phyloP scores from a whole-genome alignment of 2,797 vertebrate species.

The Serranus cabrilla region DNA sequence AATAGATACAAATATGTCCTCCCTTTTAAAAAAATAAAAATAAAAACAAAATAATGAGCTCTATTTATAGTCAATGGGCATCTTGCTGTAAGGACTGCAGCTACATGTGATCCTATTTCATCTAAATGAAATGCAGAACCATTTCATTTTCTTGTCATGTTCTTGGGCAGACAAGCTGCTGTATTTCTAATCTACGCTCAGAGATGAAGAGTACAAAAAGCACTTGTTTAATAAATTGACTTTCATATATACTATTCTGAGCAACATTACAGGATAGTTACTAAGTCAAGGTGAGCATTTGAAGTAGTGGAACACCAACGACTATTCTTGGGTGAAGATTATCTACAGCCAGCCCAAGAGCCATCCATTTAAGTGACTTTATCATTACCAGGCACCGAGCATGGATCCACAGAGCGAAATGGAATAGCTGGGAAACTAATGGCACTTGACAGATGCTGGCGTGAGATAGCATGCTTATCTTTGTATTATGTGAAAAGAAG shows the following conservation, averaged over 20 bases:
- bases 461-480: constrained; percentile 81
- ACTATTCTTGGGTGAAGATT: constrained; percentile 69
- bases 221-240: constrained; percentile 46
- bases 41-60: neutral
- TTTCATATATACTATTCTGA: constrained; percentile 26
- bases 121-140: constrained; percentile 19
- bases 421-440: constrained; percentile 80
- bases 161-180: constrained; percentile 13
- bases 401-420: constrained; percentile 78
- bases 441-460: constrained; percentile 82
- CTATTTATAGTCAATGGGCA: neutral
- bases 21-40: neutral
- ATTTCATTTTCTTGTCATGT: constrained; percentile 19
- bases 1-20: neutral
- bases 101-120: constrained; percentile 23
- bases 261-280: constrained; percentile 39
- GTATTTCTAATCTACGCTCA: constrained; percentile 12
- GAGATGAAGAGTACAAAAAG: constrained; percentile 21
- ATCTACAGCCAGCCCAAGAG: constrained; percentile 65
- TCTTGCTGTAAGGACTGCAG: neutral
- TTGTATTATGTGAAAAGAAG: constrained; percentile 78
- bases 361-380: constrained; percentile 84
- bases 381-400: constrained; percentile 73
- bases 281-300: constrained; percentile 63
- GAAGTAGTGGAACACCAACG: constrained; percentile 59